These are phyloP conservation scores for Babyrousa celebensis DNA, from an alignment of 2,797 vertebrate genomes.

Conservation along the genomic window DNA sequence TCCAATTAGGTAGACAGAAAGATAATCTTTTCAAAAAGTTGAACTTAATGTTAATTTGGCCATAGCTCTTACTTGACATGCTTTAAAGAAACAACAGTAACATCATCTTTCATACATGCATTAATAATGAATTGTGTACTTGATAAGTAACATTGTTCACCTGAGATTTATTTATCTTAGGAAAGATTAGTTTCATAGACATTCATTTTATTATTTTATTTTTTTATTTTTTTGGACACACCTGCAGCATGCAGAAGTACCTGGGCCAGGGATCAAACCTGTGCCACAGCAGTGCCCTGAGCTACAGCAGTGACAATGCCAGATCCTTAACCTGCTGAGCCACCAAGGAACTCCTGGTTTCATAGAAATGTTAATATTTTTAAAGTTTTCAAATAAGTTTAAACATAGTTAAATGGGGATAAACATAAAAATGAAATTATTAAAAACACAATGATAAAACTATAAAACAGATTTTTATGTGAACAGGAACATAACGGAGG, in stretches of 20 bases:
- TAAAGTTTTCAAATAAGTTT: constrained; percentile 47
- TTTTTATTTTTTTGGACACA: too few relatives aligned
- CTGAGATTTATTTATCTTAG: constrained; percentile 26
- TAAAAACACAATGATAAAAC: constrained; percentile 41
- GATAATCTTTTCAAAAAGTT: constrained; percentile 52
- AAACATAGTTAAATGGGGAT: constrained; percentile 19
- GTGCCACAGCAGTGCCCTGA: too few relatives aligned
- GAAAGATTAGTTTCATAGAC: constrained; percentile 44
- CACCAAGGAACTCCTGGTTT: not conserved
- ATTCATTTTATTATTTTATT: too few relatives aligned
- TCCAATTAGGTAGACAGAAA: not conserved
- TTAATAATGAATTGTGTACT: constrained; percentile 25
- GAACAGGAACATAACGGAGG: not conserved
- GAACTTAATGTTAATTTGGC: not conserved
- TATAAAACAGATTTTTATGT: constrained; percentile 10
- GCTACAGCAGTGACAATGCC: too few relatives aligned
- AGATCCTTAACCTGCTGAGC: too few relatives aligned
- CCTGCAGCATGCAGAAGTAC: too few relatives aligned
- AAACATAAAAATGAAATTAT: constrained; percentile 46
- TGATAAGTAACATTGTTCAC: constrained; percentile 10
- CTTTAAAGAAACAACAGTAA: constrained; percentile 42
- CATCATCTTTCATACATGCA: not conserved
- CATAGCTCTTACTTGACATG: not conserved
- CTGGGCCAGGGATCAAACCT: too few relatives aligned
- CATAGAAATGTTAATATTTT: constrained; percentile 31